Evolutionary conservation across 2,113 vertebrate species (phyloP).

Genomic region (Octodon degus): DNA sequence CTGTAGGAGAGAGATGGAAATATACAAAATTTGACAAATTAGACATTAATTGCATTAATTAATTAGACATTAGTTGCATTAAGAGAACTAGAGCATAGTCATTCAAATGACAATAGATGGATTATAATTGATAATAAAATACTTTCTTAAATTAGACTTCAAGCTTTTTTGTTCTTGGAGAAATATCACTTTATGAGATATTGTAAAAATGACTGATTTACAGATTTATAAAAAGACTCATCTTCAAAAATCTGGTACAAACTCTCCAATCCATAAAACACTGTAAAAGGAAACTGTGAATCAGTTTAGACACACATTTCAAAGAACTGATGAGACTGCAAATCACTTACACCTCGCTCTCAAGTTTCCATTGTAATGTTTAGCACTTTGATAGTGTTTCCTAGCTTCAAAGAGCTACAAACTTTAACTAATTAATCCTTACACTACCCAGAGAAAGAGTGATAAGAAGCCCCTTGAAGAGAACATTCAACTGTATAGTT

Average conservation of each 20-base stretch:
- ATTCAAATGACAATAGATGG: constrained; percentile 46
- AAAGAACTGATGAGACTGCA: constrained; percentile 73
- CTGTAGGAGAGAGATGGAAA: not conserved
- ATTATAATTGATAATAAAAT: constrained; percentile 46
- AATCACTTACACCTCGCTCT: constrained; percentile 66
- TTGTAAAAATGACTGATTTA: not conserved
- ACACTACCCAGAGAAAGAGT: constrained; percentile 60
- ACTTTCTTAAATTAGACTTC: constrained; percentile 44
- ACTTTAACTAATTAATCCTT: constrained; percentile 76
- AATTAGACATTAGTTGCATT: constrained; percentile 21
- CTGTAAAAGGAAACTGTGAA: constrained; percentile 67
- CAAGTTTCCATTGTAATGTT: constrained; percentile 37
- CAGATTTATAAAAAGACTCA: constrained; percentile 56
- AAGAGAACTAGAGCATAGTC: constrained; percentile 40
- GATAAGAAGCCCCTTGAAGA: constrained; percentile 71
- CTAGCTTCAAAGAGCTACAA: constrained; percentile 72
- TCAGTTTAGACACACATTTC: constrained; percentile 67
- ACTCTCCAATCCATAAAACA: constrained; percentile 68
- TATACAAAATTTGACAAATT: constrained; percentile 1
- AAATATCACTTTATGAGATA: constrained; percentile 23
- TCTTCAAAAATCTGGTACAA: constrained; percentile 68
- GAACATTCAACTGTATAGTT: constrained; percentile 65
- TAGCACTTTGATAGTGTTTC: constrained; percentile 71
- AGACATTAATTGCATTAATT: constrained; percentile 29
- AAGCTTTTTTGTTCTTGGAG: constrained; percentile 50